phyloP scores from a whole-genome alignment of 2,113 vertebrate species.

The Prunella himalayana region DNA sequence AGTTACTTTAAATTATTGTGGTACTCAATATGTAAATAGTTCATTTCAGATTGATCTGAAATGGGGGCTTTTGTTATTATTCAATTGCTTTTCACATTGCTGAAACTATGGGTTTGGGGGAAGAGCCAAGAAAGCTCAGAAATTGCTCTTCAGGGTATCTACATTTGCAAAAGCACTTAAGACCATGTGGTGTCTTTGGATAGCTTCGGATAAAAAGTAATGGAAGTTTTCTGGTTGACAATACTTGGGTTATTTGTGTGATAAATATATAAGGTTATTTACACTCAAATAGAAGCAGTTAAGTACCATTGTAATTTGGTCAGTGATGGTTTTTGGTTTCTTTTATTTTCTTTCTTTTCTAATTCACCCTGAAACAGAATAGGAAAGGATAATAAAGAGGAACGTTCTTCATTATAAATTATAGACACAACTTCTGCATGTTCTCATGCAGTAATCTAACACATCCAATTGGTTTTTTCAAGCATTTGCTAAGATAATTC shows the following conservation, averaged over 20 bases:
- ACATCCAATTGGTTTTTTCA: neutral
- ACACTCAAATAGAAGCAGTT: neutral
- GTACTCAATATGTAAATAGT: neutral
- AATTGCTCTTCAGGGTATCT: neutral
- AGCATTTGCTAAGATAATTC: neutral
- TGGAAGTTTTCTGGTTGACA: neutral
- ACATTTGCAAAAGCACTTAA: neutral
- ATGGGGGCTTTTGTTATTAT: neutral
- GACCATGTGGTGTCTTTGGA: neutral
- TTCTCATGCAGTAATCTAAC: neutral
- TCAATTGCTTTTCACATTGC: neutral
- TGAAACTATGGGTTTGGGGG: neutral
- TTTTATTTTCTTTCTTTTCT: neutral
- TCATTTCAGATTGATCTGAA: neutral
- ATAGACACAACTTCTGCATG: neutral
- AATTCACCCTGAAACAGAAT: neutral
- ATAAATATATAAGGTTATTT: neutral
- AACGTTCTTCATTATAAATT: neutral
- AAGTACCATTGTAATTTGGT: neutral
- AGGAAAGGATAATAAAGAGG: neutral
- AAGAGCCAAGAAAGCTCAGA: neutral
- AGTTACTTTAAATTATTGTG: neutral
- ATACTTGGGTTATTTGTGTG: neutral
- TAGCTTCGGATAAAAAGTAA: neutral
- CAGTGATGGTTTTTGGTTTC: neutral